Evolutionary conservation across 2,113 vertebrate species (phyloP).

Genomic region (Cochlearius cochlearius): DNA sequence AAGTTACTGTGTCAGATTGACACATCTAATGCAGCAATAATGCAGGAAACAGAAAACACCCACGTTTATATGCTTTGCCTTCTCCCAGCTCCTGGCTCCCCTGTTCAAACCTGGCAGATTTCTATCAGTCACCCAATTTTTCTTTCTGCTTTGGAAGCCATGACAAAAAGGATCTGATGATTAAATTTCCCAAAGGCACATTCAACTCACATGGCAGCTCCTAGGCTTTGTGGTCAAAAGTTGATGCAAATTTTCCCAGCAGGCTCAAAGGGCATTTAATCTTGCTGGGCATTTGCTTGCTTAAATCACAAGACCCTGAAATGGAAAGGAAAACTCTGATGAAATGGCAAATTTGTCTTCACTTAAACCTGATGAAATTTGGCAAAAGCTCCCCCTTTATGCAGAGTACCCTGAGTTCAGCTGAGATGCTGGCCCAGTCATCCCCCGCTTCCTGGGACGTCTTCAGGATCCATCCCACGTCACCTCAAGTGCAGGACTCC

Average conservation of each 20-base stretch:
- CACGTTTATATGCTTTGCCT: neutral
- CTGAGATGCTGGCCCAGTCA: neutral
- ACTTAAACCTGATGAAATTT: neutral
- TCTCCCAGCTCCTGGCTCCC: neutral
- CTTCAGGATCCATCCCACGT: neutral
- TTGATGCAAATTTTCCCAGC: neutral
- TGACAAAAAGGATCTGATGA: neutral
- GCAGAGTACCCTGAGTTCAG: neutral
- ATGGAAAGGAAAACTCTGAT: neutral
- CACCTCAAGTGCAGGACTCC: neutral
- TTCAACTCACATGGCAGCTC: neutral
- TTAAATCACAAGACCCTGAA: neutral
- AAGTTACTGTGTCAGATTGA: neutral
- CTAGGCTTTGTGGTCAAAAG: neutral
- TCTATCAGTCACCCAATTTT: neutral
- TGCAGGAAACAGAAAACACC: neutral
- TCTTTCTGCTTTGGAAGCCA: neutral
- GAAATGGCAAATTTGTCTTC: neutral
- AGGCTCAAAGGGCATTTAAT: neutral
- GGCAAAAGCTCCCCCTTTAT: neutral
- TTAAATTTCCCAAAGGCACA: neutral
- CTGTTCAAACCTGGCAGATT: neutral
- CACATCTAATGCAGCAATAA: neutral
- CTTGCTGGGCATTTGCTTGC: neutral
- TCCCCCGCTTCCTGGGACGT: neutral